Evolutionary conservation across 2,888 invertebrate species (phyloP).

Genomic region (Ypsolopha scabrella): DNA sequence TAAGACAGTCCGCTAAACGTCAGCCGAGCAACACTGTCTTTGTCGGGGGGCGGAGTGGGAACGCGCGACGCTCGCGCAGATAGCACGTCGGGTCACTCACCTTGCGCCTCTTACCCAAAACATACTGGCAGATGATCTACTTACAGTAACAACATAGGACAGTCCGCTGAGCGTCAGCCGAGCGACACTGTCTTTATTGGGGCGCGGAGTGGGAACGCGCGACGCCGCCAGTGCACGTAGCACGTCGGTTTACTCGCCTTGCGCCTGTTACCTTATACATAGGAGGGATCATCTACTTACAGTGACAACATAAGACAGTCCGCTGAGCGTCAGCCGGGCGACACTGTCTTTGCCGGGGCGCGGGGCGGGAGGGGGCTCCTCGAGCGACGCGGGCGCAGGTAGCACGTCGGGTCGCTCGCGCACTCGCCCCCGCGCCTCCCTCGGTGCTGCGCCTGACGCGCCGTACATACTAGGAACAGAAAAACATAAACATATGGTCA

Average conservation of each 20-base stretch:
- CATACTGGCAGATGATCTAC: slow-evolving; percentile 22
- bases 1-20: no score
- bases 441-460: slow-evolving; percentile 66
- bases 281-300: slow-evolving; percentile 60
- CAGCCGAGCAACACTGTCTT: no score
- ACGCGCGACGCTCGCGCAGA: no score
- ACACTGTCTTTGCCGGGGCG: slow-evolving; percentile 82
- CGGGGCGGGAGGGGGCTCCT: slow-evolving; percentile 41
- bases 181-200: slow-evolving; percentile 84
- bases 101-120: no score
- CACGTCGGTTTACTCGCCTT: slow-evolving; percentile 53
- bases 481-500: no score
- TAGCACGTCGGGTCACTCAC: no score
- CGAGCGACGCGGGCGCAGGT: slow-evolving; percentile 47
- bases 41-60: no score
- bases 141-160: slow-evolving; percentile 83
- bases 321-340: slow-evolving; percentile 83
- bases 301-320: slow-evolving; percentile 82
- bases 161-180: slow-evolving; percentile 85
- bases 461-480: slow-evolving; percentile 47
- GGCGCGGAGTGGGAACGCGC: slow-evolving; percentile 45
- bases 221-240: slow-evolving; percentile 55
- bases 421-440: slow-evolving; percentile 59
- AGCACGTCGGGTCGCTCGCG: slow-evolving; percentile 62
- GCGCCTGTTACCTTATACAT: no score